Base-by-base conservation (phyloP, 2,113 vertebrate genomes). In the Rhombomys opimus region DNA sequence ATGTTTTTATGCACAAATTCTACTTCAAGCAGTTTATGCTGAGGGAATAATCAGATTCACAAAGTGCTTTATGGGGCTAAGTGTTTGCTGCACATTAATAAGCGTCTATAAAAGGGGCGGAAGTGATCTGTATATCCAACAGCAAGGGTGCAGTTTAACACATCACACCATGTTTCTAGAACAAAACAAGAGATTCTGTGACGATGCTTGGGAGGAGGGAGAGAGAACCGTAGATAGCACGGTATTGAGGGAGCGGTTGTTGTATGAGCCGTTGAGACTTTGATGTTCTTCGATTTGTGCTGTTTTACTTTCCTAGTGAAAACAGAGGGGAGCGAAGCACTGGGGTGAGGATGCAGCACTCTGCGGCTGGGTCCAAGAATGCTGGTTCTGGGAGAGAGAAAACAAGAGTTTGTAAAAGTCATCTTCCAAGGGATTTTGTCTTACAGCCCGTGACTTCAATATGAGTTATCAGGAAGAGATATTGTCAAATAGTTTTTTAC, bases 281-380 rank as follows among this genome's bases (percentile, higher is more conserved):
- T 38, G 7, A 4, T 57, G 35, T 50, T 73, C 30, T 30, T 67
- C 57, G 70, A 30, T 20, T 25, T 87, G 35, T 50, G 13, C 30
- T 80, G 75, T 46, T 50, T 54, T 50, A 18, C 17, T n/a, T 63
- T 93, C 50, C 61, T 23, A 0, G 52, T 57, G n/a, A 50, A 61
- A 68, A 57, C 0, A 78, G 35, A 57, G 32, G 8, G 7, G 4
- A 4, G 12, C 14, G 63, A 77, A 67, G 15, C 25, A 50, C 32
- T 1, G 4, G 59, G n/a, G 13, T 5, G 2, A n/a, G 2, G 20
- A n/a, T 0, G 22, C 0, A 2, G 17, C 2, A 17, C 65, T 95
- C 50, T 32, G 54, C n/a, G 15, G 12, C 17, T 35, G 12, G 63
- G 25, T 32, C 93, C 67, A 46, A 76, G 46, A 88, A 57, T 18